Conservation (phyloP, 2,113 vertebrate species). For the Bettongia penicillata region DNA sequence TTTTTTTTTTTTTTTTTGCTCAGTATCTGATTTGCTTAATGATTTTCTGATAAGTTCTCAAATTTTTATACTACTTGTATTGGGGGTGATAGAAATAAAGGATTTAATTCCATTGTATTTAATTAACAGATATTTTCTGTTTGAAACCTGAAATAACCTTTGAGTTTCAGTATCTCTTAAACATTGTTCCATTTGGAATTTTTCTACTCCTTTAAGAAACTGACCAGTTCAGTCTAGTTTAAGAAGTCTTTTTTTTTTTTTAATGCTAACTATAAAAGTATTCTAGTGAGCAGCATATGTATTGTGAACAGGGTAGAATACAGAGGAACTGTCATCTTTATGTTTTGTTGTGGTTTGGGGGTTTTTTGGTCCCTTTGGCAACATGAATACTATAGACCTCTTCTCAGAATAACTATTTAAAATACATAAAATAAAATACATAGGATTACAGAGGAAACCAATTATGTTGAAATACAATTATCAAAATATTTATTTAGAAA, state of each 20-base stretch:
- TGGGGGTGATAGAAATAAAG: constrained; percentile 44
- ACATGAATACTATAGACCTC: not conserved
- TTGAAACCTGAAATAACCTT: constrained; percentile 49
- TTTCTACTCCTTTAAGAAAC: constrained; percentile 21
- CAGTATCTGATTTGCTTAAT: constrained; percentile 37
- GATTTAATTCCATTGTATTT: constrained; percentile 37
- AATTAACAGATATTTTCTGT: constrained; percentile 48
- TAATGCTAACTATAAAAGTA: not conserved
- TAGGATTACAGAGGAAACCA: not conserved
- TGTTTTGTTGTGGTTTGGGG: not conserved
- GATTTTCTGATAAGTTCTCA: constrained; percentile 29
- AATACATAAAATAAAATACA: not conserved
- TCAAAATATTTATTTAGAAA: not conserved
- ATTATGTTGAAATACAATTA: not conserved
- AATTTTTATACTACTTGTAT: constrained; percentile 46
- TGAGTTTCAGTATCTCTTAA: constrained; percentile 56
- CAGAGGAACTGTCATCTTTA: not conserved
- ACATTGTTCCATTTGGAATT: constrained; percentile 36
- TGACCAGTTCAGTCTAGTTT: constrained; percentile 30
- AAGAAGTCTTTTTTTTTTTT: not conserved
- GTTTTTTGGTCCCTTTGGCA: not conserved
- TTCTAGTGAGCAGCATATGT: not conserved
- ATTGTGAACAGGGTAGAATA: not conserved
- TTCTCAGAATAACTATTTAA: not conserved
- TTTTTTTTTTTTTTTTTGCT: constrained; percentile 35